Evolutionary conservation across 2,113 vertebrate genomes (phyloP).

Genomic region (Melanotaenia duboulayi): DNA sequence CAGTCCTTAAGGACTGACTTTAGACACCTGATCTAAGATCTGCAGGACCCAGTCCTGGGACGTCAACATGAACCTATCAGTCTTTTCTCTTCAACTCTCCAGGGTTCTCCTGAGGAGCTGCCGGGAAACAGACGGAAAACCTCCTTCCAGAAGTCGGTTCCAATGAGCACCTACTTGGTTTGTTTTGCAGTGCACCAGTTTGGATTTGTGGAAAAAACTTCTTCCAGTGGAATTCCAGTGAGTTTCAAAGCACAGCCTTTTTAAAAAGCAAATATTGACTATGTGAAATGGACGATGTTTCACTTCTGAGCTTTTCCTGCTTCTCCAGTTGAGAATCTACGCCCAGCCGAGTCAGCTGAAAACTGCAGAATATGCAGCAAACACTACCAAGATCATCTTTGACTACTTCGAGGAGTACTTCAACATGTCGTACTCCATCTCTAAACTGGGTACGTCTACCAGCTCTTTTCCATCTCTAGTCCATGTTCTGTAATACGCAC

Average conservation of each 20-base stretch:
- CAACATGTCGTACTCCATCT: slow-evolving; percentile 88
- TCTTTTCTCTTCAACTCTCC: slow-evolving; percentile 11
- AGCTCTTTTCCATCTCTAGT: too few relatives aligned
- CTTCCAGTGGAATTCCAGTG: slow-evolving; percentile 80
- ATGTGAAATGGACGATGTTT: neutral
- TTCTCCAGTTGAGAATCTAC: slow-evolving; percentile 89
- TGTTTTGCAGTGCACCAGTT: slow-evolving; percentile 96
- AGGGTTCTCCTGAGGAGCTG: slow-evolving; percentile 65
- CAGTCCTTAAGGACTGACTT: too few relatives aligned
- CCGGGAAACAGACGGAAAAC: slow-evolving; percentile 76
- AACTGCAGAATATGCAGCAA: slow-evolving; percentile 90
- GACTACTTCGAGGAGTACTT: slow-evolving; percentile 95
- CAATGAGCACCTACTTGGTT: slow-evolving; percentile 97
- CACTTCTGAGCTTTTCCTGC: neutral
- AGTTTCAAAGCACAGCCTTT: slow-evolving; percentile 32
- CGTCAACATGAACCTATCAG: neutral
- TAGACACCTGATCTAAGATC: too few relatives aligned
- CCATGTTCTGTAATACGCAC: too few relatives aligned
- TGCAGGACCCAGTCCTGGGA: too few relatives aligned
- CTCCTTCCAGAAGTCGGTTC: slow-evolving; percentile 86
- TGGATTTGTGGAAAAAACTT: slow-evolving; percentile 38
- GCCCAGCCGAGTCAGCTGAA: slow-evolving; percentile 88
- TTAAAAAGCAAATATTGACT: too few relatives aligned
- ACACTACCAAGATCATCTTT: slow-evolving; percentile 88
- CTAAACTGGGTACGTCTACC: slow-evolving; percentile 70